Percentiles rank a stretch among this genome's conserved stretches.
phyloP scores from a whole-genome alignment of 2,888 invertebrate genomes.

The Xanthorhoe spadicearia region DNA sequence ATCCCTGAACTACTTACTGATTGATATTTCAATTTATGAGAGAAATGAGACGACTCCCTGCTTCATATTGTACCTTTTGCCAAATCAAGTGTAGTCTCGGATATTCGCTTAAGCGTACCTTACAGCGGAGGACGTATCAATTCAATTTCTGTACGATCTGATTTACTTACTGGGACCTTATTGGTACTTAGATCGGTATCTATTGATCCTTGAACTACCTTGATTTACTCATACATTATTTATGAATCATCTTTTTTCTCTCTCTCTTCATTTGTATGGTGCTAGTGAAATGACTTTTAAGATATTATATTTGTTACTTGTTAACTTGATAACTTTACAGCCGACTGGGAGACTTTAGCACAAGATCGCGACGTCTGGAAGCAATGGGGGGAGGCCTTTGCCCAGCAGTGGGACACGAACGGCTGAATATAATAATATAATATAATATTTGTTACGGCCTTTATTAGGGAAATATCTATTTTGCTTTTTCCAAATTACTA shows the following conservation, averaged over 20 bases:
- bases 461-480: not conserved
- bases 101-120: not conserved
- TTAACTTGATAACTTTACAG: no score
- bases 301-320: no score
- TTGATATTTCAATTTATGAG: slow-evolving; percentile 1
- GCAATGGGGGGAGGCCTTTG: no score
- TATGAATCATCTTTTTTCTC: not conserved
- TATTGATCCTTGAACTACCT: not conserved
- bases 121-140: not conserved
- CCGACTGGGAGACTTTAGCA: no score
- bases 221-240: not conserved
- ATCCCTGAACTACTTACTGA: not conserved
- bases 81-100: not conserved
- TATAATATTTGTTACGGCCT: slow-evolving; percentile 1
- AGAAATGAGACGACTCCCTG: not conserved
- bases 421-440: no score
- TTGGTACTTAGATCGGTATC: not conserved
- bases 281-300: not conserved
- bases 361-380: no score
- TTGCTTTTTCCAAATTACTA: slow-evolving; percentile 1
- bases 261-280: not conserved
- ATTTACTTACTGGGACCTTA: not conserved
- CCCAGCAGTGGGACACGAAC: no score
- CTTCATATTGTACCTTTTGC: not conserved
- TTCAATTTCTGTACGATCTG: not conserved